Evolutionary conservation across 2,888 invertebrate species (phyloP), one percentile per base, ranked within the genome.

Genomic region (Zele albiditarsus): DNA sequence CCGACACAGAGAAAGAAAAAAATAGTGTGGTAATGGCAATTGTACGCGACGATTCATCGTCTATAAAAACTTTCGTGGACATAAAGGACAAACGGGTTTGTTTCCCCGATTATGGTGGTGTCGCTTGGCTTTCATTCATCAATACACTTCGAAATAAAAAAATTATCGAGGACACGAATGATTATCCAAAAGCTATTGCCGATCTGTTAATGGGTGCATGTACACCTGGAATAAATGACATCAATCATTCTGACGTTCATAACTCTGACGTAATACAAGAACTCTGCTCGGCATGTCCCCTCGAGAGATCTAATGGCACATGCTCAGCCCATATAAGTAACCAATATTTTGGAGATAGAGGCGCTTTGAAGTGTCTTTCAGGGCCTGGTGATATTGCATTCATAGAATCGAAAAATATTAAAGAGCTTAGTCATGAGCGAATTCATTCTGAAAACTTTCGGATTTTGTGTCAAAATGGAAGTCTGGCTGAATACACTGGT

Each of bases 31-130:
- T 86, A 0, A 89, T 92, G 0, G 92, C 93, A 0, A 90, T 93
- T 20, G 88, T 94, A 0, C 91, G 90, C 79, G 84, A 86, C n/a
- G 79, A 82, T 20, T 25, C 31, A 10, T 77, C 84, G n/a, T 78
- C 81, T n/a, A 90, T 92, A 69, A 90, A 89, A 0, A 89, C 90
- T 31, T 92, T 93, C 78, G 90, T 91, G 77, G 92, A 92, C 84
- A 83, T 94, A 2, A 89, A 91, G 53, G 90, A 89, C 0, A 91
- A 90, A 78, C 91, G 89, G 28, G 93, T 92, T 0, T 94, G 94
- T 85, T 92, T 94, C 89, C 93, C 94, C 0, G 93, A 93, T 82
- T 94, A 91, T 80, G 92, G 93, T 0, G 94, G 94, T 46, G 92
- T 94, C 71, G 93, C 93, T 6, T 93, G 92, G 90, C 86, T 94